phyloP scores from a whole-genome alignment of 2,797 vertebrate genomes.

The Sparidentex hasta region DNA sequence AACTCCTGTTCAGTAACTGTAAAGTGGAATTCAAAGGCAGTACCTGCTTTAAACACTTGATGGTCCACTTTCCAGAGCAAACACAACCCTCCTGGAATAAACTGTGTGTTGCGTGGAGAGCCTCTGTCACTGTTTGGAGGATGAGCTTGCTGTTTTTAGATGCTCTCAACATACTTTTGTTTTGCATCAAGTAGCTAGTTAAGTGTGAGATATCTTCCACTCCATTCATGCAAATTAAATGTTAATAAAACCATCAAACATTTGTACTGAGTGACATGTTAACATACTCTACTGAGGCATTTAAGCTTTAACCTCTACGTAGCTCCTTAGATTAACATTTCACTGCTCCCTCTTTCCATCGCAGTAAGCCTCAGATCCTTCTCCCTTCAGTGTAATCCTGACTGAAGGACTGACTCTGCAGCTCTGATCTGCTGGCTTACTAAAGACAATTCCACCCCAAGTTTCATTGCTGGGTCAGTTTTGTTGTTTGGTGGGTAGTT shows the following conservation, averaged over 20 bases:
- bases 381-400: not conserved
- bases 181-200: not conserved
- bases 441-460: slow-evolving; percentile 34
- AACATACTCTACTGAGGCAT: not conserved
- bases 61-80: not conserved
- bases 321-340: slow-evolving; percentile 21
- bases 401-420: slow-evolving; percentile 1
- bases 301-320: not conserved
- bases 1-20: not conserved
- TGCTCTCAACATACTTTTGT: not conserved
- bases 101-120: not conserved
- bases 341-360: slow-evolving; percentile 6
- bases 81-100: not conserved
- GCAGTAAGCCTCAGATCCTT: slow-evolving; percentile 6
- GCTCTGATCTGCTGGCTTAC: not conserved
- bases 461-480: not conserved
- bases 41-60: not conserved
- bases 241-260: not conserved
- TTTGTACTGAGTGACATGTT: not conserved
- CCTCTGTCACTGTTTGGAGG: not conserved
- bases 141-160: slow-evolving; percentile 3
- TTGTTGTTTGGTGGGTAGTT: not conserved
- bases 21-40: not conserved
- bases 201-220: not conserved
- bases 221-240: not conserved